Evolutionary conservation across 2,113 vertebrate genomes (phyloP).

Genomic region (Gasterosteus nipponicus): DNA sequence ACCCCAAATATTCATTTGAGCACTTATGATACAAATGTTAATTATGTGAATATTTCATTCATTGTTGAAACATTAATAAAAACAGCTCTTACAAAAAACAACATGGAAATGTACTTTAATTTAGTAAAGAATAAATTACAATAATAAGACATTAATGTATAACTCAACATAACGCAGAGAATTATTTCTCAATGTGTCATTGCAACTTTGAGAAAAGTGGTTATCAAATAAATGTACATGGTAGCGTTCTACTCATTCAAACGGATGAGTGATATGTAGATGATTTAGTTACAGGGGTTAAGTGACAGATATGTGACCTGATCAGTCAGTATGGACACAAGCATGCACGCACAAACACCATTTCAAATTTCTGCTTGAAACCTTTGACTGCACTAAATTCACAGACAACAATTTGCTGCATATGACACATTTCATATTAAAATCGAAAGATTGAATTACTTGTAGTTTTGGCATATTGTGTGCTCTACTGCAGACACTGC

Average conservation of each 20-base stretch:
- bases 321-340: conserved; percentile 48
- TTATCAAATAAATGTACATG: conserved; percentile 49
- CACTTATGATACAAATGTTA: neutral
- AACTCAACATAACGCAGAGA: conserved; percentile 63
- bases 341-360: conserved; percentile 67
- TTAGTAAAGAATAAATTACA: conserved; percentile 78
- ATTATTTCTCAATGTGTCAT: conserved; percentile 61
- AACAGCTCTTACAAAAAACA: conserved; percentile 23
- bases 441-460: conserved; percentile 30
- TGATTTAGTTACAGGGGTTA: conserved; percentile 28
- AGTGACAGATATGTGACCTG: conserved; percentile 31
- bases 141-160: conserved; percentile 76
- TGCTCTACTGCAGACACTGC: conserved; percentile 34
- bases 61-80: conserved; percentile 28
- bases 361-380: conserved; percentile 49
- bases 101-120: conserved; percentile 74
- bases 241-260: conserved; percentile 32
- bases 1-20: neutral
- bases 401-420: conserved; percentile 45
- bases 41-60: neutral
- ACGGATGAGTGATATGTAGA: conserved; percentile 33
- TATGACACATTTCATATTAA: conserved; percentile 49
- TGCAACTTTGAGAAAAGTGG: conserved; percentile 56
- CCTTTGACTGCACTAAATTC: conserved; percentile 50
- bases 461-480: conserved; percentile 39